These are phyloP conservation scores for Harpegnathos saltator DNA, from an alignment of 1,140 invertebrate species.

Conservation along the genomic window DNA sequence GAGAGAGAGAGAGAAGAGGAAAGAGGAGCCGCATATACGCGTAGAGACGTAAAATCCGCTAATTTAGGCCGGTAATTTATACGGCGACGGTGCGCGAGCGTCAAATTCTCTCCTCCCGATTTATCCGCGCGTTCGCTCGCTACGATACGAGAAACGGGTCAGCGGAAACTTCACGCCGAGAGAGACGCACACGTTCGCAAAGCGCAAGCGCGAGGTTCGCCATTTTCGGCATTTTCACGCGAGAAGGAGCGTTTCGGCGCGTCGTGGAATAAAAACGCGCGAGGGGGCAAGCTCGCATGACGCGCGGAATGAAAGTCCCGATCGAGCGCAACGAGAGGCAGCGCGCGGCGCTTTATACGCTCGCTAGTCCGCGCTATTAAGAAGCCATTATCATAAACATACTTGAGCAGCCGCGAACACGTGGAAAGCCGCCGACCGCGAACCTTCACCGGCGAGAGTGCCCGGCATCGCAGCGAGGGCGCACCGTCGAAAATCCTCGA, in stretches of 20 bases:
- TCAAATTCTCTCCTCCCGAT: conserved; percentile 18
- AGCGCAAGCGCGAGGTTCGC: too few species aligned
- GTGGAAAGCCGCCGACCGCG: not conserved
- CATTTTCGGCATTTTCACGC: too few species aligned
- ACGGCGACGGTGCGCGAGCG: conserved; percentile 9
- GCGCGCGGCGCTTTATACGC: not conserved
- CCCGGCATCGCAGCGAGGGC: not conserved
- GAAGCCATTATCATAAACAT: not conserved
- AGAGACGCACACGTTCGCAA: not conserved
- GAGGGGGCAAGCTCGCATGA: not conserved
- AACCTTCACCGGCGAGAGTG: not conserved
- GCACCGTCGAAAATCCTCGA: conserved; percentile 13
- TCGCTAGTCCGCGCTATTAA: not conserved
- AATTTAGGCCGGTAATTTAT: conserved; percentile 45
- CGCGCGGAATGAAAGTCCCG: not conserved
- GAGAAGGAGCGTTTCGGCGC: too few species aligned
- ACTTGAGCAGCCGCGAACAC: too few species aligned
- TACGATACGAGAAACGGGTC: not conserved
- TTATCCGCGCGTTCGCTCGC: not conserved
- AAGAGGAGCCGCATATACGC: not conserved
- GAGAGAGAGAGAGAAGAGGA: not conserved
- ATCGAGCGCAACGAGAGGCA: not conserved
- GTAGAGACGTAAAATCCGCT: conserved; percentile 31
- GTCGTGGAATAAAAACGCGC: too few species aligned
- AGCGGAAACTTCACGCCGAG: not conserved